phyloP scores from a whole-genome alignment of 2,113 vertebrate species.

The Scomber japonicus region DNA sequence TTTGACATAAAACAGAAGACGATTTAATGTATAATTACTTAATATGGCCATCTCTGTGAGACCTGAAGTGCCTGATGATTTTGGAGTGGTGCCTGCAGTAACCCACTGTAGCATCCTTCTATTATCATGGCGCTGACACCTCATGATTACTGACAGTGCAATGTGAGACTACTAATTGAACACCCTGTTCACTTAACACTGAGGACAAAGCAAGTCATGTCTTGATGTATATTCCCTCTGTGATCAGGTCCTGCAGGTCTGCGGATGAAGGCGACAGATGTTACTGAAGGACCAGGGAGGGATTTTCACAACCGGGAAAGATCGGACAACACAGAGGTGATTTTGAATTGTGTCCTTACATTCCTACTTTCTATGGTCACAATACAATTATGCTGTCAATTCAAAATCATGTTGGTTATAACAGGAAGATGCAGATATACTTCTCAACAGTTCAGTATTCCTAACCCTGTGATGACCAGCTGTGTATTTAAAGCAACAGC shows the following conservation, averaged over 20 bases:
- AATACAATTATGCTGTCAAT: neutral
- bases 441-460: neutral
- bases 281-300: too few species aligned
- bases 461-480: neutral
- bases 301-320: neutral
- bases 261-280: neutral
- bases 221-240: slow-evolving; percentile 5
- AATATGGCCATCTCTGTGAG: too few species aligned
- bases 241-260: neutral
- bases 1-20: too few species aligned
- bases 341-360: neutral
- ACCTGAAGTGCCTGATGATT: neutral
- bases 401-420: neutral
- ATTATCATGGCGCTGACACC: slow-evolving; percentile 8
- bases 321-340: neutral
- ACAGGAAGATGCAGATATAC: neutral
- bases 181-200: neutral
- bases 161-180: neutral
- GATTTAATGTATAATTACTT: too few species aligned
- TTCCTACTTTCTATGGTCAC: neutral
- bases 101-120: neutral
- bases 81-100: neutral
- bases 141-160: slow-evolving; percentile 20
- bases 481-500: slow-evolving; percentile 10
- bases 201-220: slow-evolving; percentile 2